Evolutionary conservation across 37 sponge, comb jelly and placozoan species (phyloP), one percentile per base, ranked within the genome.

Genomic region (Chondrosia reniformis): DNA sequence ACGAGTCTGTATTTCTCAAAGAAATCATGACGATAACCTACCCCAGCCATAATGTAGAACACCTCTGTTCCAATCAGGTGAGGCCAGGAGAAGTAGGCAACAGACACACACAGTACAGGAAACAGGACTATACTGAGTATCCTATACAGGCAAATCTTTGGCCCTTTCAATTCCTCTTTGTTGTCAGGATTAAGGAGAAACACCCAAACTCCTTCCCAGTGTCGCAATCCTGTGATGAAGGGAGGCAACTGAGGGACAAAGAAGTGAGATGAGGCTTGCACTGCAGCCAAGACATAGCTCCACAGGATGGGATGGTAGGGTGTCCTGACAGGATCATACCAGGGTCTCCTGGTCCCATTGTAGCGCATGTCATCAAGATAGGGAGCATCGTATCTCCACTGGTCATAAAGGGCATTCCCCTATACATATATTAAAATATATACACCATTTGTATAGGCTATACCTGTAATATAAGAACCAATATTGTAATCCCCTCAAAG

Each of bases 41-140:
- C 57, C 41, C 77, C 77, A 25, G 77, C 77, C 77, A 76, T 76
- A 39, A 76, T 76, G 38, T 76, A 76, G 62, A 76, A 76, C 41
- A 76, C 77, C 33, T 76, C 77, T 37, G 77, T 76, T 36, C 77
- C 77, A 37, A 76, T 76, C 7, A 76, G 62, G 41, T 76, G 77
- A 31, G 77, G 62, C 75, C 75, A 74, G 28, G 75, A 74, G 46
- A 74, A 74, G 33, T 74, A 74, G 4, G 75, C 75, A 46, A 76
- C 77, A 58, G 61, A 12, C 31, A 76, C 77, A 27, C 61, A 76
- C 22, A 57, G n/a, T 9, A 76, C 42, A 57, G 77, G 77, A 57
- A 56, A 76, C 7, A 36, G 31, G 4, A 55, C 8, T 9, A 76
- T 6, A 76, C 46, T 62, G 61, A 76, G 33, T 5, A 42, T 10